Evolutionary conservation across 1,140 invertebrate genomes (phyloP).

Genomic region (Argopecten irradians): DNA sequence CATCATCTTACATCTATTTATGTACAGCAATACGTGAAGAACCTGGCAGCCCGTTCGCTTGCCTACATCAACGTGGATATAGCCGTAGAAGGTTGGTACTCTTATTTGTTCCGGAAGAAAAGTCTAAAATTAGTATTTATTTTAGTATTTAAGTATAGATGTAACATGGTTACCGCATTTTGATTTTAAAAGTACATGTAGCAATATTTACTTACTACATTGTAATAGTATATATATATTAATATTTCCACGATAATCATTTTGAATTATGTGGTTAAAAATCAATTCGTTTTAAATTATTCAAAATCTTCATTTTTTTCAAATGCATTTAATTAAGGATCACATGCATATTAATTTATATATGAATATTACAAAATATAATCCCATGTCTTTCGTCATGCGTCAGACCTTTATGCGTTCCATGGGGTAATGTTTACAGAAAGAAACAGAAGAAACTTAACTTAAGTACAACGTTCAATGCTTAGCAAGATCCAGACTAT

Average conservation of each 20-base stretch:
- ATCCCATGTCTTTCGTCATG: not conserved
- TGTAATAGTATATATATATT: too few species aligned
- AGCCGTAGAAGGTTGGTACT: slow-evolving; percentile 61
- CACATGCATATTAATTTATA: too few species aligned
- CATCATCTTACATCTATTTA: not conserved
- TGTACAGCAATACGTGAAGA: slow-evolving; percentile 67
- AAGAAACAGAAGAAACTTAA: not conserved
- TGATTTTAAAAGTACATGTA: not conserved
- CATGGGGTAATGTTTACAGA: not conserved
- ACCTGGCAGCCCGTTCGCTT: slow-evolving; percentile 62
- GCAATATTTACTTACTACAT: too few species aligned
- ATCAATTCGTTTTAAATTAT: too few species aligned
- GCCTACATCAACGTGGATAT: slow-evolving; percentile 74
- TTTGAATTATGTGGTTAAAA: too few species aligned
- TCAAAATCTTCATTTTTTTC: too few species aligned
- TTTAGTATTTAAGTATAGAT: not conserved
- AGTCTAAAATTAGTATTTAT: too few species aligned
- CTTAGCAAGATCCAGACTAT: too few species aligned
- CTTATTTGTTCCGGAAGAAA: not conserved
- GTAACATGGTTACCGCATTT: not conserved
- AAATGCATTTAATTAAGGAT: too few species aligned
- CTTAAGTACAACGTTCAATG: not conserved
- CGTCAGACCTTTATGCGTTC: not conserved
- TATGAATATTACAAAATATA: too few species aligned
- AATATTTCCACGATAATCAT: too few species aligned